Base-by-base conservation (phyloP, 2,888 invertebrate species). In the Drosophila limbata region DNA sequence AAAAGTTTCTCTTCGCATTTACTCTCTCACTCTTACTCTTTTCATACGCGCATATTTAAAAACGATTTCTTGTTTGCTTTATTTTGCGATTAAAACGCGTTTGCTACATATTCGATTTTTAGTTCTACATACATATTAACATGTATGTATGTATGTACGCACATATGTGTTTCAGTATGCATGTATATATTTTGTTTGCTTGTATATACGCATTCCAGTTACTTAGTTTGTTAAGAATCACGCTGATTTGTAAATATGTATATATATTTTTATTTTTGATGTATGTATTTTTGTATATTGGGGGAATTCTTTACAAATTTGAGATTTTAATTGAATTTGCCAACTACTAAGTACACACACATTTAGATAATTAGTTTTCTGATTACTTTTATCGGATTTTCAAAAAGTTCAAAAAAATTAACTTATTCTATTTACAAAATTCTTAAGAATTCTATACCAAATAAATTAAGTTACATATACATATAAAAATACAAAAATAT, bases 381-480 rank as follows among this genome's bases (percentile, higher is more conserved):
- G 15, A 44, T 19, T 37, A 53, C 15, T 9, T 48, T 37, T n/a
- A 37, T n/a, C 37, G 37, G n/a, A 39, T 31, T 55, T 48, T 25
- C 21, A 79, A 79, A 77, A 57, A 42, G 51, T 65, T 81, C 52
- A 69, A 70, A 84, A 82, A 51, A 50, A 39, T 37, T 40, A 77
- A 69, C 77, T 83, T 86, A 86, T 59, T 47, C 81, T 88, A 87
- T 83, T 62, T 88, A 88, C 82, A 84, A 75, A 83, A 73, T 69
- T 15, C 39, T 47, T 55, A 50, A 68, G 69, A 53, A 52, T n/a
- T 62, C 52, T 67, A 42, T 64, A 44, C 6, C n/a, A 57, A 67
- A 48, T 37, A 45, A 69, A 72, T 57, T 37, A 45, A 42, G 8
- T 63, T 62, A 42, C 25, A 52, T 52, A 15, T 35, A 55, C 45